These are phyloP conservation scores for Chinchilla lanigera DNA, from an alignment of 2,113 vertebrate species.

Conservation along the genomic window DNA sequence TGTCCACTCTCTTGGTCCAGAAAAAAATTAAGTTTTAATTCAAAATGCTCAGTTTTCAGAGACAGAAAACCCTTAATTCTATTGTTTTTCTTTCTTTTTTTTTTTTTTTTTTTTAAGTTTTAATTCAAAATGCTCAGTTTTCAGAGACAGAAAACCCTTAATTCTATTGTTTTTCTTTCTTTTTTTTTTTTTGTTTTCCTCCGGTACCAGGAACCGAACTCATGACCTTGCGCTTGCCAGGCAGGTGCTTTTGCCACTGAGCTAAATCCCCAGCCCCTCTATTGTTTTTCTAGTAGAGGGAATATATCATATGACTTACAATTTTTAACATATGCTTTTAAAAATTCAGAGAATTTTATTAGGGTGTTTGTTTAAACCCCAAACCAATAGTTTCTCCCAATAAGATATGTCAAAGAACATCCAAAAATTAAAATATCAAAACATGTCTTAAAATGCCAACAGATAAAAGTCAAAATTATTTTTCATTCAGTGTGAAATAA, in stretches of 20 bases:
- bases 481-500: conserved; percentile 56
- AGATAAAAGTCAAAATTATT: not conserved
- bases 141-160: conserved; percentile 10
- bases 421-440: not conserved
- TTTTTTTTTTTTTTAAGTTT: too few species aligned
- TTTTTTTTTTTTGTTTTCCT: too few species aligned
- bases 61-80: not conserved
- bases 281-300: conserved; percentile 13
- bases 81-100: too few species aligned
- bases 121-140: not conserved
- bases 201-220: too few species aligned
- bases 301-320: not conserved
- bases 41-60: not conserved
- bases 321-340: not conserved
- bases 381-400: not conserved
- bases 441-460: conserved; percentile 34
- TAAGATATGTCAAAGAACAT: not conserved
- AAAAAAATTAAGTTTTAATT: conserved; percentile 8
- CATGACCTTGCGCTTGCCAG: too few species aligned
- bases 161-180: too few species aligned
- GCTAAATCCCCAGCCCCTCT: too few species aligned
- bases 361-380: not conserved
- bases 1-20: not conserved
- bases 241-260: too few species aligned
- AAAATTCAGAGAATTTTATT: conserved; percentile 20